Evolutionary conservation across 2,113 vertebrate species (phyloP).

Genomic region (Neogale vison): DNA sequence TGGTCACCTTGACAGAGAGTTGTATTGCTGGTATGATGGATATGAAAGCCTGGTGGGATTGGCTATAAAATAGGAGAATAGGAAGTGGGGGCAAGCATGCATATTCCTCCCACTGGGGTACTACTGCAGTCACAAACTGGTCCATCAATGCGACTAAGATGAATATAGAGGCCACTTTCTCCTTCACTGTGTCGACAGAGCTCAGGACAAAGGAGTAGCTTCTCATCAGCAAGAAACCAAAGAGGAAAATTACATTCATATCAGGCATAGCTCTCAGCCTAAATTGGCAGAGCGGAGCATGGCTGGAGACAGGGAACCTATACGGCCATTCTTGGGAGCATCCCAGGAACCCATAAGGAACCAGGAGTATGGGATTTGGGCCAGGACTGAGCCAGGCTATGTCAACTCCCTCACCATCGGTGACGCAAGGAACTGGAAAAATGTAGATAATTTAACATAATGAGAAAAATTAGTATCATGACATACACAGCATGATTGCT

Average conservation of each 20-base stretch:
- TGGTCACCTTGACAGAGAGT: not conserved
- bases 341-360: not conserved
- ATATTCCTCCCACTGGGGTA: not conserved
- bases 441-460: constrained; percentile 8
- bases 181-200: not conserved
- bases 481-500: not conserved
- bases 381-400: not conserved
- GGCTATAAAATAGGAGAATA: not conserved
- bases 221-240: not conserved
- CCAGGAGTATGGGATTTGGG: not conserved
- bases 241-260: not conserved
- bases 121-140: not conserved
- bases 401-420: not conserved
- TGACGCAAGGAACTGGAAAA: not conserved
- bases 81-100: not conserved
- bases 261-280: not conserved
- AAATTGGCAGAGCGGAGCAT: not conserved
- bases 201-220: not conserved
- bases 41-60: not conserved
- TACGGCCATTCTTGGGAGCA: not conserved
- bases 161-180: not conserved
- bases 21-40: not conserved
- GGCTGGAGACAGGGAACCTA: not conserved
- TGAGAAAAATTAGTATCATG: not conserved
- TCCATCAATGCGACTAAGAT: not conserved